Percentiles rank a stretch among this genome's conserved stretches.
Conservation (phyloP, 2,113 vertebrate species). For the Butorides virescens region DNA sequence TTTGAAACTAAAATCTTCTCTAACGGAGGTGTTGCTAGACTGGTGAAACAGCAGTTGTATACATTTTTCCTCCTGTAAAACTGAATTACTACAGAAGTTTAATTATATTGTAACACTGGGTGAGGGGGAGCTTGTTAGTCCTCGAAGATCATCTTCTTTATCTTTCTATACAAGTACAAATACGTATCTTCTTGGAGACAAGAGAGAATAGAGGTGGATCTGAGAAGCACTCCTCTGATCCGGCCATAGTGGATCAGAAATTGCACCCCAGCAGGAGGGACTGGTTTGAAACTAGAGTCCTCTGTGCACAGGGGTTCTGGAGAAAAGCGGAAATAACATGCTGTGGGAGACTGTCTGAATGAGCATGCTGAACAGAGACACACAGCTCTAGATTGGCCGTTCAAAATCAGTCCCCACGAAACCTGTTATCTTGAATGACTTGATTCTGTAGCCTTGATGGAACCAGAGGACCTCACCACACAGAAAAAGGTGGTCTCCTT, state of each 20-base stretch:
- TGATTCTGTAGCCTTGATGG: neutral
- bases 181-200: neutral
- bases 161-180: neutral
- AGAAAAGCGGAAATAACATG: neutral
- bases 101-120: neutral
- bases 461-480: neutral
- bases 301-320: neutral
- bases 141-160: neutral
- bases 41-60: neutral
- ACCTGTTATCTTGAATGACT: neutral
- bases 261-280: neutral
- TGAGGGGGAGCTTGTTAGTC: neutral
- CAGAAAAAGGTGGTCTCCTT: neutral
- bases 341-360: neutral
- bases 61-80: neutral
- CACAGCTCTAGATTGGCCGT: neutral
- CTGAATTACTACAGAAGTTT: neutral
- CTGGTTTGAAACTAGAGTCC: neutral
- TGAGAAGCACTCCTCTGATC: neutral
- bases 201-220: neutral
- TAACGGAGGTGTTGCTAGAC: neutral
- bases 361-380: neutral
- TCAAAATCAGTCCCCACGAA: neutral
- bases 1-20: neutral
- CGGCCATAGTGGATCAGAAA: neutral